Evolutionary conservation across 1,140 invertebrate genomes (phyloP).

Genomic region (Lithobius niger): DNA sequence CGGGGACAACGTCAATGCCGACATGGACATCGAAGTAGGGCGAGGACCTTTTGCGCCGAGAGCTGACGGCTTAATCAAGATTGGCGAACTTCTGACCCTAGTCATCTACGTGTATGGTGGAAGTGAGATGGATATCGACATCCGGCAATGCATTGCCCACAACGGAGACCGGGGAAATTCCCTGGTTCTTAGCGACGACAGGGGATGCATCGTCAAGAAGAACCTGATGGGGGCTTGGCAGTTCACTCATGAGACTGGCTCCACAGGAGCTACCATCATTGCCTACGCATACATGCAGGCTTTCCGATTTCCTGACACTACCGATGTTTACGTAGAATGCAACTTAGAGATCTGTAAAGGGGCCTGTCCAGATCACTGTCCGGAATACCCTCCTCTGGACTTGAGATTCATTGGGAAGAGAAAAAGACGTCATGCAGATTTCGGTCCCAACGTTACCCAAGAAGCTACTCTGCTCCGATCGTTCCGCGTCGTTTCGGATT

Average conservation of each 20-base stretch:
- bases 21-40: slow-evolving; percentile 59
- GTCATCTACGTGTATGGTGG: slow-evolving; percentile 67
- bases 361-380: slow-evolving; percentile 43
- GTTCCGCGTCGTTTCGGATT: too few relatives aligned
- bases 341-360: slow-evolving; percentile 72
- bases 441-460: too few relatives aligned
- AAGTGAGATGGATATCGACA: slow-evolving; percentile 55
- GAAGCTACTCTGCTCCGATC: too few relatives aligned
- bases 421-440: slow-evolving; percentile 36
- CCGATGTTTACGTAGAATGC: slow-evolving; percentile 71
- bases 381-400: slow-evolving; percentile 1
- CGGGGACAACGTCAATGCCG: slow-evolving; percentile 64
- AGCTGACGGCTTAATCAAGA: slow-evolving; percentile 62
- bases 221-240: slow-evolving; percentile 70
- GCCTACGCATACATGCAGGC: slow-evolving; percentile 68
- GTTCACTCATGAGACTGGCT: slow-evolving; percentile 56
- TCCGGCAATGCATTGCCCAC: slow-evolving; percentile 55
- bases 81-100: slow-evolving; percentile 66
- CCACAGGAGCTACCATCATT: slow-evolving; percentile 56
- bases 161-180: slow-evolving; percentile 48
- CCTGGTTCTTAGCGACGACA: slow-evolving; percentile 50
- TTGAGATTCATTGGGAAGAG: slow-evolving; percentile 24
- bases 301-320: slow-evolving; percentile 76
- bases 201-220: slow-evolving; percentile 62
- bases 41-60: slow-evolving; percentile 59